Evolutionary conservation across 2,888 invertebrate genomes (phyloP), one percentile per base, ranked within the genome.

Genomic region (Hololepta plana): DNA sequence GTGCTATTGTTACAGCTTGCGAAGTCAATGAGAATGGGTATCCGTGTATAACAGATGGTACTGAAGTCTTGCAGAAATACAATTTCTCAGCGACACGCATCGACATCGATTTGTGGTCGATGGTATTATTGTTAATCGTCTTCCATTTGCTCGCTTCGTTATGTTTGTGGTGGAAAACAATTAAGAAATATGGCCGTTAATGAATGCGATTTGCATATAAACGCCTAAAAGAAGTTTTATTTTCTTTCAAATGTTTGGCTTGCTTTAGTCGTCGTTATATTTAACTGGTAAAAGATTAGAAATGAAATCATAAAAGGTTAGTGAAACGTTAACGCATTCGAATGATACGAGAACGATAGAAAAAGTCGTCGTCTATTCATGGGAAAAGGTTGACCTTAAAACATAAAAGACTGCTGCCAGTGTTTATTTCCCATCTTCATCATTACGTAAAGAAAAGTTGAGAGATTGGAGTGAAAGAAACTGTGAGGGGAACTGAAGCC

Each of bases 111-210:
- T 57, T 84, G 23, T 42, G 64, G 31, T 67, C 71, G 2, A 69
- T 85, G 54, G 35, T 68, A 23, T 44, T 61, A 4, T 56, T 84
- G 2, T 76, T 74, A 45, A 41, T 69, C 14, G 42, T 55, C 21
- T 82, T 85, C 52, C 80, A 85, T 46, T 40, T 68, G 4, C 49
- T 81, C 9, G 82, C 71, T 0, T 72, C 71, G 32, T 38, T 72
- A 1, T 76, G 72, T 26, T 58, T 85, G 3, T 63, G 68, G 53
- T 60, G 65, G 25, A 60, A 72, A 24, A 64, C 66, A 2, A 60
- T 62, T 29, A 62, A 62, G 53, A 63, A 67, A 56, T 62, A 55
- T 8, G 9, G 4, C n/a, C n/a, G n/a, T n/a, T n/a, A n/a, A n/a
- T n/a, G n/a, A n/a, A n/a, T 10, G 12, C 10, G 4, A 6, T 10